Base-by-base conservation (phyloP, 2,888 invertebrate species). In the Cacoxenus indagator region DNA sequence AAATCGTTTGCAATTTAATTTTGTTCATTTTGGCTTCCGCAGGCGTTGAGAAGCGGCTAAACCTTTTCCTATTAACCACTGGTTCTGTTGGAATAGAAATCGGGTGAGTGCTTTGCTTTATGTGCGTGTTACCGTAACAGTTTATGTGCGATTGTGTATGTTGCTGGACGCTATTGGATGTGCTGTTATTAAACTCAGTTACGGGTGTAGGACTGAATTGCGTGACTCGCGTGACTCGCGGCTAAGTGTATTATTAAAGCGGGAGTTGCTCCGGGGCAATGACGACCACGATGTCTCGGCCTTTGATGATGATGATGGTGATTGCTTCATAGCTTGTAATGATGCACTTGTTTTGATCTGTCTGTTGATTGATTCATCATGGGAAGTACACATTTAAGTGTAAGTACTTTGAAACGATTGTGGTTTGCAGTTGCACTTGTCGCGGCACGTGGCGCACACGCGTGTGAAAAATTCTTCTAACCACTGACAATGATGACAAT, bases 391-490 rank as follows among this genome's bases (percentile, higher is more conserved):
- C 29, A 54, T 54, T 54, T 31, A 65, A 59, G 59, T 64, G n/a
- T 46, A 57, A 43, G 69, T 73, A 74, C 73, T 51, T 22, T 74
- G 68, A 43, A 70, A 65, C 65, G 66, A 55, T 73, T 73, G 70
- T 70, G 76, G 70, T 67, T 19, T 45, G 24, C 45, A n/a, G 59
- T 71, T 75, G 75, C 83, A 84, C 85, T 84, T 84, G 85, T 78
- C 70, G 4, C 65, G 84, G 75, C 85, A 85, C 84, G 85, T 85
- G 86, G 64, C 73, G 68, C 75, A 76, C 86, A 85, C 86, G 85
- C 84, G 84, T 43, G 5, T 37, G 9, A 37, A 14, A 2, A 37
- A 14, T 14, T 4, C 37, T 37, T 8, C 37, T 2, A 37, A 37
- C 14, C 37, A 37, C 14, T 37, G 37, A 14, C 2, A 14, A 1